Evolutionary conservation across 2,888 invertebrate genomes (phyloP).

Genomic region (Torymus aiolomorphi): DNA sequence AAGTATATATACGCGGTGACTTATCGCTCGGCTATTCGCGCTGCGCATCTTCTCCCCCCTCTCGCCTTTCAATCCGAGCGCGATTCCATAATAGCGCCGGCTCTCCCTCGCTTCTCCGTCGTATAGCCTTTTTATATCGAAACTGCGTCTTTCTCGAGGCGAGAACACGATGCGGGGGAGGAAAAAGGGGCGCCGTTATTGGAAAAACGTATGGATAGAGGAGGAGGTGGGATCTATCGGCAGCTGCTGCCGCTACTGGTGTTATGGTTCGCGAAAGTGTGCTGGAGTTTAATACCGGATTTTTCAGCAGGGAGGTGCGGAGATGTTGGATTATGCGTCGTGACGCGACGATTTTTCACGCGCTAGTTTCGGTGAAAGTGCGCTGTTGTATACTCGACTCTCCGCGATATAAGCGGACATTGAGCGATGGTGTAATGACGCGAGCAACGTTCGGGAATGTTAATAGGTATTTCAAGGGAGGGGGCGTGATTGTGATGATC

Average conservation of each 20-base stretch:
- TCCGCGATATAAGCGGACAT: too few relatives aligned
- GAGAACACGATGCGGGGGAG: too few relatives aligned
- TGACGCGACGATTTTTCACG: constrained; percentile 1
- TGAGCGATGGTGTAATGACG: too few relatives aligned
- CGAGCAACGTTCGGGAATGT: too few relatives aligned
- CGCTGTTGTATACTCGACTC: too few relatives aligned
- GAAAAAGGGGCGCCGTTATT: not conserved
- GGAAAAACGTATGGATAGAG: not conserved
- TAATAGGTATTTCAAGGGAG: too few relatives aligned
- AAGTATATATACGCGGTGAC: not conserved
- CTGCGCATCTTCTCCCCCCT: not conserved
- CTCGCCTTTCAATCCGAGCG: not conserved
- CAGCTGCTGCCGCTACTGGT: not conserved
- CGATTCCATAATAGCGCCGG: not conserved
- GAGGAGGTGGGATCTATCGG: not conserved
- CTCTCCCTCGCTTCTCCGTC: not conserved
- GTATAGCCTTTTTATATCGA: too few relatives aligned
- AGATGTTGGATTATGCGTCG: too few relatives aligned
- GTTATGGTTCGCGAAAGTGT: not conserved
- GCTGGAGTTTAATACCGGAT: not conserved
- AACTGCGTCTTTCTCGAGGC: too few relatives aligned
- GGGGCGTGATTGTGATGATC: too few relatives aligned
- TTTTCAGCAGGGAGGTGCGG: not conserved
- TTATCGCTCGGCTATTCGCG: constrained; percentile 14
- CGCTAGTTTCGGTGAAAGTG: too few relatives aligned